Evolutionary conservation across 2,797 vertebrate species (phyloP).

Genomic region (Crocodylus rhombifer): DNA sequence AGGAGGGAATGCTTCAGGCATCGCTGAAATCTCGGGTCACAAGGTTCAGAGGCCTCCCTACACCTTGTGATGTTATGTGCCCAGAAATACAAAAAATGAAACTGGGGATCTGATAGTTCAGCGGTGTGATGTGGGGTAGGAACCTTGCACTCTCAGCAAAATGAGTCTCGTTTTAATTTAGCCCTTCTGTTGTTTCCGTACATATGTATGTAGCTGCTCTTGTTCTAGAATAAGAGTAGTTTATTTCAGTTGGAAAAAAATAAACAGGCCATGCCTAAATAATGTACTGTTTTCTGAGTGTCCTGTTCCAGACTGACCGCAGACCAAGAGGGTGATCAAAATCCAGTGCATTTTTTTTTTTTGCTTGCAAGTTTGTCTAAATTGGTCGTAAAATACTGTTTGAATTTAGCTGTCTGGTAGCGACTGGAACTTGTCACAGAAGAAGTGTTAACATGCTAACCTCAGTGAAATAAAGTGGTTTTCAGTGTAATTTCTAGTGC

Average conservation of each 20-base stretch:
- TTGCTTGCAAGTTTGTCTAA: neutral
- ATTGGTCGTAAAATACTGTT: neutral
- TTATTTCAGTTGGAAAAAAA: too few relatives aligned
- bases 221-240: neutral
- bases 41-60: neutral
- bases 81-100: neutral
- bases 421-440: neutral
- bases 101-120: neutral
- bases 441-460: neutral
- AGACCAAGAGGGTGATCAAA: neutral
- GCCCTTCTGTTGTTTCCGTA: neutral
- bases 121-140: neutral
- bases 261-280: too few relatives aligned
- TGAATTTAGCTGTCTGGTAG: neutral
- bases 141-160: neutral
- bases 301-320: neutral
- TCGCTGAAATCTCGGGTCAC: neutral
- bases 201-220: neutral
- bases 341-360: neutral
- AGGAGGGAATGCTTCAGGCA: neutral
- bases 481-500: neutral
- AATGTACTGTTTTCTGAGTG: too few relatives aligned
- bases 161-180: neutral
- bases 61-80: neutral
- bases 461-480: neutral